Evolutionary conservation across 2,888 invertebrate species (phyloP), one percentile per base, ranked within the genome.

Genomic region (Cantharis lateralis): DNA sequence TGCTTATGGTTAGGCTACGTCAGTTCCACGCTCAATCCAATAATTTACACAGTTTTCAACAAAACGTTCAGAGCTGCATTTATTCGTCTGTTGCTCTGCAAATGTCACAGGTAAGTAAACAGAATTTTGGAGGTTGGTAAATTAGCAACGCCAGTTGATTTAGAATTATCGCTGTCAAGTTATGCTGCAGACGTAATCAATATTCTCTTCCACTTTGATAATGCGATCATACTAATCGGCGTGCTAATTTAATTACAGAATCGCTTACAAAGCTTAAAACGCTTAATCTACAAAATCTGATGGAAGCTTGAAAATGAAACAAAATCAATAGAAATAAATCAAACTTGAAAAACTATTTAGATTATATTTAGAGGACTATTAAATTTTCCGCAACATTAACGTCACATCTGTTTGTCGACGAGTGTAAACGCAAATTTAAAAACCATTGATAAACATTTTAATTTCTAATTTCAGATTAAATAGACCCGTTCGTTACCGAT

Each of bases 31-130:
- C 95, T 98, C 87, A 97, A 98, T 88, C 97, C 97, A 9, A 94
- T 97, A 84, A 97, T 97, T 87, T 97, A 98, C 88, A 97, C 97
- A 2, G 93, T 96, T 72, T 98, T 98, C 90, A 97, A 97, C 88
- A 92, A 93, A 81, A 95, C 95, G 13, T 97, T 97, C 89, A 91
- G 97, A 70, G 94, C 95, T 13, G 95, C 96, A 0, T 96, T 96
- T 87, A 92, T 95, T 78, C 91, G 95, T 78, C 88, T 95, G 70
- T 89, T 95, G 16, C 90, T 92, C 79, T 95, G 95, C 88, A 93
- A 92, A 84, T 95, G 95, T 86, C 92, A 93, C 83, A 93, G 94
- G 94, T 94, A 88, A 84, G 84, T 63, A 15, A 48, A 48, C 48
- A 2, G n/a, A n/a, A 48, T 48, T 48, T 48, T 48, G 48, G 48